Evolutionary conservation across 2,888 invertebrate species (phyloP).

Genomic region (Leptopilina drosophilae): DNA sequence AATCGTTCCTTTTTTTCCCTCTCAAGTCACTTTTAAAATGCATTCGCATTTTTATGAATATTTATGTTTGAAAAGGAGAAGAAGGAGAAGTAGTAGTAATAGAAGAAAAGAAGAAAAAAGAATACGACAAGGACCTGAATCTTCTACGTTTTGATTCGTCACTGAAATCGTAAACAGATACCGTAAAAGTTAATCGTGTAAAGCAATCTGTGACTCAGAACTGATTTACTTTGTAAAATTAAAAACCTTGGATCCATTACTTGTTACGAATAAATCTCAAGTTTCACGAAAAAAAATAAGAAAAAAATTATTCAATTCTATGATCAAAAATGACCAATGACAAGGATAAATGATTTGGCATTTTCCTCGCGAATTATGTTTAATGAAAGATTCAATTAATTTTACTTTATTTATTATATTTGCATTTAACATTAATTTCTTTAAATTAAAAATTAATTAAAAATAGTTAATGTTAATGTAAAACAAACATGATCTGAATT

Average conservation of each 20-base stretch:
- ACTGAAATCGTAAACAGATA: not conserved
- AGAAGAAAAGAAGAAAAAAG: not conserved
- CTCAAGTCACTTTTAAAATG: not conserved
- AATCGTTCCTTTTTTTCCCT: not conserved
- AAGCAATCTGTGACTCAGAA: constrained; percentile 9
- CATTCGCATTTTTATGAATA: constrained; percentile 9
- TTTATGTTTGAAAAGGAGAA: not conserved
- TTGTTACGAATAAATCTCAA: constrained; percentile 6
- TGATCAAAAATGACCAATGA: not conserved
- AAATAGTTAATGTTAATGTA: no score
- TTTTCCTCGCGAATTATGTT: not conserved
- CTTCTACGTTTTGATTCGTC: not conserved
- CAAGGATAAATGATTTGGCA: not conserved
- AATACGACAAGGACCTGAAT: not conserved
- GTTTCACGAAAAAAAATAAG: not conserved
- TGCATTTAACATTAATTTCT: no score
- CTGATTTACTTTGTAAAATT: constrained; percentile 5
- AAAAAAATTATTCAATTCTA: constrained; percentile 6
- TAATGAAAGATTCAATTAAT: not conserved
- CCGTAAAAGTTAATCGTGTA: constrained; percentile 18
- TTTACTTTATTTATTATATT: no score
- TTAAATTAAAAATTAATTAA: no score
- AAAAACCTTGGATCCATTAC: constrained; percentile 4
- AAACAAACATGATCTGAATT: no score
- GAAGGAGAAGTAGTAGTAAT: no score